A percentile compares a stretch with the other conserved stretches of the same genome.
Evolutionary conservation across 2,797 vertebrate species (phyloP).

Genomic region (Enteromius afrohamiltoni): DNA sequence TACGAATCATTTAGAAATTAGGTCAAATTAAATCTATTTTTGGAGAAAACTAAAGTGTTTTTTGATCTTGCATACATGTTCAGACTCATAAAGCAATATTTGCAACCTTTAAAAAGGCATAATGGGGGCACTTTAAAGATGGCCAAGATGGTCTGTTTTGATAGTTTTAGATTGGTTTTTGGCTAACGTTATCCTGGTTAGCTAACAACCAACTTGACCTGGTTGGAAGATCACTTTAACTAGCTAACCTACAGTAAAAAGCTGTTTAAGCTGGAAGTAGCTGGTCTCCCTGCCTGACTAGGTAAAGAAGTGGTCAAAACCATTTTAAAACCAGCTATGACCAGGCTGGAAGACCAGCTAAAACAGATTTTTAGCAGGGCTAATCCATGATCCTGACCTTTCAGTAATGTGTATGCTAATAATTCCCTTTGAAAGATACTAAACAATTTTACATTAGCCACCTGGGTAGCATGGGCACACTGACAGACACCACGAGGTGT

Average conservation of each 20-base stretch:
- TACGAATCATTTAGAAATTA: too few species aligned
- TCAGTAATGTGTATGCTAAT: constrained; percentile 1
- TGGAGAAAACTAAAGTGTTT: too few species aligned
- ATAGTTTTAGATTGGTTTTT: not conserved
- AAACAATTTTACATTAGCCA: constrained; percentile 8
- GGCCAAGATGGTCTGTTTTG: not conserved
- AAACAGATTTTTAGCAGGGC: too few species aligned
- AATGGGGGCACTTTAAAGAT: not conserved
- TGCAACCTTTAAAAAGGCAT: too few species aligned
- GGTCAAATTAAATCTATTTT: too few species aligned
- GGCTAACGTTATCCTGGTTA: not conserved
- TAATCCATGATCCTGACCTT: not conserved
- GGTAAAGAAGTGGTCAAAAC: not conserved
- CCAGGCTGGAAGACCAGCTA: not conserved
- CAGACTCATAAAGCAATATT: too few species aligned
- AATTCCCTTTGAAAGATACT: constrained; percentile 2
- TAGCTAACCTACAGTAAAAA: not conserved
- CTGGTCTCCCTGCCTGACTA: not conserved
- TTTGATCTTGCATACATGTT: too few species aligned
- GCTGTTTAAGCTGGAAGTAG: not conserved
- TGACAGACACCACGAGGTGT: constrained; percentile 3
- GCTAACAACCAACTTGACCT: not conserved
- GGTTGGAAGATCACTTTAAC: not conserved
- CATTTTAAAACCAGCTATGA: not conserved
- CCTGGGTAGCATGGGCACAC: not conserved